A percentile compares a stretch with the other conserved stretches of the same genome.
These are phyloP conservation scores for Hypanus sabinus DNA, from an alignment of 2,113 vertebrate species.

Conservation along the genomic window DNA sequence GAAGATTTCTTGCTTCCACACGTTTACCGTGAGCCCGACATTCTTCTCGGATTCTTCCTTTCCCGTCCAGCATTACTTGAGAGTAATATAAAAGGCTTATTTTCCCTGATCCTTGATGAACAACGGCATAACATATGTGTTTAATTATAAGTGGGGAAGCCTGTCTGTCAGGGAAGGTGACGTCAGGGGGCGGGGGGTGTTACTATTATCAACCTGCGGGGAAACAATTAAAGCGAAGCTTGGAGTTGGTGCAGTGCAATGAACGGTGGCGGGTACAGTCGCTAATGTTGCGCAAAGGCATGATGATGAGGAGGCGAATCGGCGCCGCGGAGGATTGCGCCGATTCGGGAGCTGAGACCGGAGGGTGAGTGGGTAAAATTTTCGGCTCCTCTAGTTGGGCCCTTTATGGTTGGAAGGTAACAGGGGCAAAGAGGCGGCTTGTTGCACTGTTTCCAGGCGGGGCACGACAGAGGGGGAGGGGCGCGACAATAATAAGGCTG, in stretches of 20 bases:
- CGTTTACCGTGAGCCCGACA: neutral
- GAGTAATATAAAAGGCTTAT: no score
- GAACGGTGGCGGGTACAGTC: no score
- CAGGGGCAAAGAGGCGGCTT: neutral
- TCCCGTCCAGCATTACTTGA: neutral
- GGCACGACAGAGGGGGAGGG: neutral
- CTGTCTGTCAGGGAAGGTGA: neutral
- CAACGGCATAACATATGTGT: neutral
- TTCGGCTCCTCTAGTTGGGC: neutral
- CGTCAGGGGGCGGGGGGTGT: slow-evolving; percentile 5
- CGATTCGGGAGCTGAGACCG: slow-evolving; percentile 57
- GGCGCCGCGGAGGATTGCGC: slow-evolving; percentile 40
- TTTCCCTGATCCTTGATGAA: neutral
- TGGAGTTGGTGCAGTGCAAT: neutral
- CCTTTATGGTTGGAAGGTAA: neutral
- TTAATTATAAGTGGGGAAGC: neutral
- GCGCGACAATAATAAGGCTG: neutral
- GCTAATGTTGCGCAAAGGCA: neutral
- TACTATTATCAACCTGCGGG: slow-evolving; percentile 1
- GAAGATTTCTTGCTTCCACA: neutral
- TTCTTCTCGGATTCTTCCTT: neutral
- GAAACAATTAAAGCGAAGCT: slow-evolving; percentile 23
- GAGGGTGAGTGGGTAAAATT: slow-evolving; percentile 51
- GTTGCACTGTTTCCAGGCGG: slow-evolving; percentile 37
- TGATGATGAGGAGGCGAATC: slow-evolving; percentile 36